phyloP scores from a whole-genome alignment of 2,797 vertebrate species.

The Melanotaenia pygmaea region DNA sequence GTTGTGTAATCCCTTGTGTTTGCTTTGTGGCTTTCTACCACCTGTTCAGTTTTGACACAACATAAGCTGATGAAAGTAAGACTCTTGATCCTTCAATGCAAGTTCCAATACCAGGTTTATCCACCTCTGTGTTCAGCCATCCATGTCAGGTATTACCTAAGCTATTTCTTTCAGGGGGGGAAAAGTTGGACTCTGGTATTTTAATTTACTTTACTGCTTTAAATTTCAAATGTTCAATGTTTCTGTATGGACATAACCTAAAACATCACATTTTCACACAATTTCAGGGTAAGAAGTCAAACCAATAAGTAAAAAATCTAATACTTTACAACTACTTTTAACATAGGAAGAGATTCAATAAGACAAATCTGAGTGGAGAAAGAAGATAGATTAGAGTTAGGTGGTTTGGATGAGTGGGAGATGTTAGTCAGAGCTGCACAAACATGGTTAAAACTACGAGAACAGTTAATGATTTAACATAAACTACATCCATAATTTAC shows the following conservation, averaged over 20 bases:
- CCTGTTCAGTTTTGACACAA: conserved; percentile 35
- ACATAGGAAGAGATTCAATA: too few species aligned
- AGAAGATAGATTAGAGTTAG: too few species aligned
- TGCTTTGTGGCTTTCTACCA: conserved; percentile 26
- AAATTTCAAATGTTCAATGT: neutral
- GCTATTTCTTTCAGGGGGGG: neutral
- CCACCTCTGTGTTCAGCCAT: conserved; percentile 15
- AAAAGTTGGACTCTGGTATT: neutral
- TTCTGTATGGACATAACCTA: neutral
- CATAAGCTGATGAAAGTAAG: conserved; percentile 9
- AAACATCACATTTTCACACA: conserved; percentile 5
- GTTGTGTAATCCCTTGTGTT: conserved; percentile 41
- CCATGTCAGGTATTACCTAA: conserved; percentile 14
- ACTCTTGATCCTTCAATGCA: conserved; percentile 28
- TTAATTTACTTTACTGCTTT: conserved; percentile 15
- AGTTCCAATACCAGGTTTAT: conserved; percentile 13
- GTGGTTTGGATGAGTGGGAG: too few species aligned
- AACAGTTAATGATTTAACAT: too few species aligned
- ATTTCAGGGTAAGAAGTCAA: neutral
- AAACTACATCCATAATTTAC: too few species aligned
- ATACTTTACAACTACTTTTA: neutral
- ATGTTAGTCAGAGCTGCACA: too few species aligned
- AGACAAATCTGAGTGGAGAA: too few species aligned
- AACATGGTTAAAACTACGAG: too few species aligned
- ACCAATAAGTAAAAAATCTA: neutral